Percentiles rank a stretch among this genome's conserved stretches.
phyloP scores from a whole-genome alignment of 2,888 invertebrate species.

The Lycia hirtaria region DNA sequence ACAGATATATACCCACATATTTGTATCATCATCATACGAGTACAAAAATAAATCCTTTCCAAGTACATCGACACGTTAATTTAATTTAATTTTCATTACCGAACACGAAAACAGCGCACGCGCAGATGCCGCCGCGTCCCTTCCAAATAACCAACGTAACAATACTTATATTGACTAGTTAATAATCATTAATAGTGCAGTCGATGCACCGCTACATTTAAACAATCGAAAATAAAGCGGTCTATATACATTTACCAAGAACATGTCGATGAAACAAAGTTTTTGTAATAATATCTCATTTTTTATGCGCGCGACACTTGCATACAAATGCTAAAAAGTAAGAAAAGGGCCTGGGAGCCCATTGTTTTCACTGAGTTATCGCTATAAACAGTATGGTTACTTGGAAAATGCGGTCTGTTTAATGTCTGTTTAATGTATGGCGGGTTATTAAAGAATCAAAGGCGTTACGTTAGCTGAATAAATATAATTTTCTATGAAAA shows the following conservation, averaged over 20 bases:
- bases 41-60: no score
- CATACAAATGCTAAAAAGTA: conserved; percentile 60
- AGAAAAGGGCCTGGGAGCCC: conserved; percentile 44
- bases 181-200: conserved; percentile 2
- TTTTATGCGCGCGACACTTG: conserved; percentile 49
- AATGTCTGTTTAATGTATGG: no score
- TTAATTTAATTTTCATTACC: no score
- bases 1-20: no score
- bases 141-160: not conserved
- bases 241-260: conserved; percentile 8
- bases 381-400: conserved; percentile 22
- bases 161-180: conserved; percentile 5
- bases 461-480: no score
- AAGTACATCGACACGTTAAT: no score
- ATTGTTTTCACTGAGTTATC: conserved; percentile 52
- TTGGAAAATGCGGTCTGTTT: not conserved
- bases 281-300: conserved; percentile 47
- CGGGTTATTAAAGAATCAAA: no score
- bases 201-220: conserved; percentile 1
- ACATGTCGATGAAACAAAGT: conserved; percentile 37
- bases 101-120: no score
- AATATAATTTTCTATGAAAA: no score
- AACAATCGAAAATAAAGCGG: conserved; percentile 12
- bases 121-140: no score
- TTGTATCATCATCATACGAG: no score